These are phyloP conservation scores for Drosophila mimica DNA, from an alignment of 2,888 invertebrate genomes.

Conservation along the genomic window DNA sequence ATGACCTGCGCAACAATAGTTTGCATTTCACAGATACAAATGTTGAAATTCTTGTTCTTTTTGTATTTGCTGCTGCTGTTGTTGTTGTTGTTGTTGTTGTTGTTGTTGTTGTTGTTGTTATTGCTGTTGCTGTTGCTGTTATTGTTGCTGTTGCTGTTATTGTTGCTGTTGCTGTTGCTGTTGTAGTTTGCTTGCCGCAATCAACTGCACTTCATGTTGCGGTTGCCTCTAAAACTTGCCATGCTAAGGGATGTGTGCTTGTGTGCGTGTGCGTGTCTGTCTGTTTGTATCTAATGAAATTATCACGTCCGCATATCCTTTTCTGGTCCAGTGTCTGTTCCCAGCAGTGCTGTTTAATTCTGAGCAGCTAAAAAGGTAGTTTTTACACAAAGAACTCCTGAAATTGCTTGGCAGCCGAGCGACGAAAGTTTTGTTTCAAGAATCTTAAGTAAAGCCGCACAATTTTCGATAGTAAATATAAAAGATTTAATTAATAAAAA, in stretches of 20 bases:
- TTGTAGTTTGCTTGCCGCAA: constrained; percentile 66
- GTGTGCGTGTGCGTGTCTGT: constrained; percentile 5
- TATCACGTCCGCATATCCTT: constrained; percentile 80
- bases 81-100: constrained; percentile 10
- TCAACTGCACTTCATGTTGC: constrained; percentile 81
- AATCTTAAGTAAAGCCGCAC: background rate
- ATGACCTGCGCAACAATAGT: constrained; percentile 76
- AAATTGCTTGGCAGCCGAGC: background rate
- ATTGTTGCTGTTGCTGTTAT: constrained; percentile 1
- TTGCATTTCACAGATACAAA: constrained; percentile 69
- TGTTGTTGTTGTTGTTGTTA: constrained; percentile 15
- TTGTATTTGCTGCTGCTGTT: background rate
- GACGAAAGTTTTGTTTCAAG: background rate
- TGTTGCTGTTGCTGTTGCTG: constrained; percentile 15
- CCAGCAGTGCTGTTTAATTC: constrained; percentile 4
- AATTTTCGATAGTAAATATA: background rate
- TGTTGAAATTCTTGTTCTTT: constrained; percentile 35
- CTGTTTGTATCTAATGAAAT: constrained; percentile 75
- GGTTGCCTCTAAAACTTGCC: constrained; percentile 64
- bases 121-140: background rate
- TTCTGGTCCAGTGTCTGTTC: constrained; percentile 27
- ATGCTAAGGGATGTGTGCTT: constrained; percentile 19
- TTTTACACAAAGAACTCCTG: background rate
- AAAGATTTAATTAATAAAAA: background rate
- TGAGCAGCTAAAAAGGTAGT: background rate